Conservation (phyloP, 2,888 invertebrate species). For the Trachelus tabidus region DNA sequence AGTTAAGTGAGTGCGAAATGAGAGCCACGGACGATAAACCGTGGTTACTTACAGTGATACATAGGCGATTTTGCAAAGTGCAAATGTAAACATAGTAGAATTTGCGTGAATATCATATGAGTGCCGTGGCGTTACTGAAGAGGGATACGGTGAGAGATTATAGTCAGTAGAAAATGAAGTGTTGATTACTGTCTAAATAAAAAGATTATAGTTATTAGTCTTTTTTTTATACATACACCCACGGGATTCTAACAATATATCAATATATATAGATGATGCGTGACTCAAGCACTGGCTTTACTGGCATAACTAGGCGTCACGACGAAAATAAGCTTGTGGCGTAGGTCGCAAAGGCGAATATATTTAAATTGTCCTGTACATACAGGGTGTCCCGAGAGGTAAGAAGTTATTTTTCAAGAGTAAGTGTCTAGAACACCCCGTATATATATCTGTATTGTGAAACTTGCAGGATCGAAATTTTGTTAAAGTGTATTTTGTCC, state of each 20-base stretch:
- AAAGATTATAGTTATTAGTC: not conserved
- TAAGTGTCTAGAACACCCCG: not conserved
- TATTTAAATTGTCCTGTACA: not conserved
- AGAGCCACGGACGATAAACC: not conserved
- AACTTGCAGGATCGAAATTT: not conserved
- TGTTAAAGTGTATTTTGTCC: not conserved
- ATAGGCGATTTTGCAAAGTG: not conserved
- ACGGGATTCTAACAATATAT: not conserved
- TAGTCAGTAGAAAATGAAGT: not conserved
- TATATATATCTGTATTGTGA: not conserved
- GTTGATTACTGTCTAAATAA: not conserved
- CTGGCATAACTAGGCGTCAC: constrained; percentile 6
- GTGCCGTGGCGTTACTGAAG: not conserved
- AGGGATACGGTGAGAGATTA: not conserved
- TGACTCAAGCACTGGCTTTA: constrained; percentile 4
- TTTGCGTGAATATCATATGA: not conserved
- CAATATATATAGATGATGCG: not conserved
- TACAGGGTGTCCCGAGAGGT: not conserved
- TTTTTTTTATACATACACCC: not conserved
- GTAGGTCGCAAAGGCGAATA: constrained; percentile 30
- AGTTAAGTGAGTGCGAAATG: not conserved
- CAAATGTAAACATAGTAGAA: not conserved
- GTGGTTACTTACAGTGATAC: not conserved
- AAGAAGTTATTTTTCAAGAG: not conserved
- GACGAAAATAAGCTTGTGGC: constrained; percentile 30